Percentiles rank a stretch among this genome's conserved stretches.
phyloP scores from a whole-genome alignment of 2,888 invertebrate genomes.

The Morpho deidamia region DNA sequence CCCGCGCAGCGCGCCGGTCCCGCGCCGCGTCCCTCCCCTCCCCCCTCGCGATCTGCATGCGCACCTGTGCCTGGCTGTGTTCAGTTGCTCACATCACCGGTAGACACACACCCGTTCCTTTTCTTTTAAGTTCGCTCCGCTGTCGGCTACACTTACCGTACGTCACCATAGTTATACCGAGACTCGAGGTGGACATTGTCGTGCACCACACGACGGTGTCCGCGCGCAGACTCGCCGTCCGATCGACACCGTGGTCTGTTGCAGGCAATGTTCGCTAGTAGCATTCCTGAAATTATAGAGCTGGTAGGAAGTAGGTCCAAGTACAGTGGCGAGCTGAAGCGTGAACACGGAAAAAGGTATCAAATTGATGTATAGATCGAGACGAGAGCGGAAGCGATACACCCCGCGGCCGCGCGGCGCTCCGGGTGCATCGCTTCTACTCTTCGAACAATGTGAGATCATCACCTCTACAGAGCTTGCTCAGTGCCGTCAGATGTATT shows the following conservation, averaged over 20 bases:
- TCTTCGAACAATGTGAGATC: constrained; percentile 51
- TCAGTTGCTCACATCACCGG: constrained; percentile 77
- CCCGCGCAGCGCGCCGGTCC: constrained; percentile 28
- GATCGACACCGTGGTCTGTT: constrained; percentile 82
- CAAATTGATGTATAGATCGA: constrained; percentile 69
- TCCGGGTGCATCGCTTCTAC: constrained; percentile 62
- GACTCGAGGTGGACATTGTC: constrained; percentile 73
- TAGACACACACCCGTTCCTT: constrained; percentile 72
- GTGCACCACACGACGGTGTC: constrained; percentile 75
- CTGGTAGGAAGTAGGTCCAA: constrained; percentile 99
- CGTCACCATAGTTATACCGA: constrained; percentile 68
- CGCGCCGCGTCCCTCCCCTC: constrained; percentile 53
- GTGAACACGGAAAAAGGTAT: constrained; percentile 99
- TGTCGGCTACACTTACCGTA: constrained; percentile 68
- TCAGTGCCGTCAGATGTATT: constrained; percentile 80
- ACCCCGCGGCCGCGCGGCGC: constrained; percentile 42
- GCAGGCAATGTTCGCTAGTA: constrained; percentile 99
- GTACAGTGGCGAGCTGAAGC: constrained; percentile 99
- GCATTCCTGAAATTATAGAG: constrained; percentile 99
- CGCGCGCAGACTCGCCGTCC: constrained; percentile 57
- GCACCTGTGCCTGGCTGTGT: constrained; percentile 78
- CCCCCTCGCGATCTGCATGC: constrained; percentile 72
- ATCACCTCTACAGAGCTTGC: constrained; percentile 69
- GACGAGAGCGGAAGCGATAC: constrained; percentile 69
- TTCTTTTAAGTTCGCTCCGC: constrained; percentile 72